Percentiles rank a stretch among this genome's conserved stretches.
Evolutionary conservation across 2,113 vertebrate species (phyloP).

Genomic region (Mus spicilegus): DNA sequence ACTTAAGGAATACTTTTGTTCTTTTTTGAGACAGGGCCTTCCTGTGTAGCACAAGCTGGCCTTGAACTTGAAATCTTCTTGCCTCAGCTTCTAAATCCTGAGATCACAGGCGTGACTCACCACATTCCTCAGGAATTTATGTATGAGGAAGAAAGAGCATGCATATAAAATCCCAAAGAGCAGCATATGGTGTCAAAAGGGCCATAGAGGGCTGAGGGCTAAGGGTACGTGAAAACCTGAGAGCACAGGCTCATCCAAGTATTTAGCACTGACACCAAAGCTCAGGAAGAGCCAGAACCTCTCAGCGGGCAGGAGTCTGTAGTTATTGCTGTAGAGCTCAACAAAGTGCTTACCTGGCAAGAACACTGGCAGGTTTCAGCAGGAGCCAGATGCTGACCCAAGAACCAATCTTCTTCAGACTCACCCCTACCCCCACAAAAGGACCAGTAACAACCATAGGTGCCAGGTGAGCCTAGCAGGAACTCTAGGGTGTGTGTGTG

Average conservation of each 20-base stretch:
- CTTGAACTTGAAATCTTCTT: not conserved
- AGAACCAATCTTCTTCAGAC: not conserved
- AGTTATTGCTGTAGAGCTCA: not conserved
- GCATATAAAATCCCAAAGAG: constrained; percentile 48
- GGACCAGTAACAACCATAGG: constrained; percentile 12
- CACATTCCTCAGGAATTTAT: not conserved
- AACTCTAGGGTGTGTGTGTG: not conserved
- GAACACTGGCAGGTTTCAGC: not conserved
- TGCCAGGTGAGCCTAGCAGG: not conserved
- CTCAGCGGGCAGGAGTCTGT: constrained; percentile 14
- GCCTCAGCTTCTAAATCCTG: not conserved
- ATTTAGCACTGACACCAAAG: not conserved
- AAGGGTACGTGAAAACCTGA: not conserved
- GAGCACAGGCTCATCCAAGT: not conserved
- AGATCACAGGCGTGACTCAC: not conserved
- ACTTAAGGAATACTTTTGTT: not conserved
- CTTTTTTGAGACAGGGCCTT: not conserved
- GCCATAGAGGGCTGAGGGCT: not conserved
- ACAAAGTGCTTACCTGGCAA: not conserved
- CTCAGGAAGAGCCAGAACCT: not conserved
- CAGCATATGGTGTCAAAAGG: not conserved
- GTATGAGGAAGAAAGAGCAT: constrained; percentile 33
- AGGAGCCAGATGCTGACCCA: constrained; percentile 1
- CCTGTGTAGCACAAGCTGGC: not conserved
- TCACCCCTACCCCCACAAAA: constrained; percentile 45